Percentiles rank a stretch among this genome's conserved stretches.
These are phyloP conservation scores for Sialis lutaria DNA, from an alignment of 2,888 invertebrate genomes.

Conservation along the genomic window DNA sequence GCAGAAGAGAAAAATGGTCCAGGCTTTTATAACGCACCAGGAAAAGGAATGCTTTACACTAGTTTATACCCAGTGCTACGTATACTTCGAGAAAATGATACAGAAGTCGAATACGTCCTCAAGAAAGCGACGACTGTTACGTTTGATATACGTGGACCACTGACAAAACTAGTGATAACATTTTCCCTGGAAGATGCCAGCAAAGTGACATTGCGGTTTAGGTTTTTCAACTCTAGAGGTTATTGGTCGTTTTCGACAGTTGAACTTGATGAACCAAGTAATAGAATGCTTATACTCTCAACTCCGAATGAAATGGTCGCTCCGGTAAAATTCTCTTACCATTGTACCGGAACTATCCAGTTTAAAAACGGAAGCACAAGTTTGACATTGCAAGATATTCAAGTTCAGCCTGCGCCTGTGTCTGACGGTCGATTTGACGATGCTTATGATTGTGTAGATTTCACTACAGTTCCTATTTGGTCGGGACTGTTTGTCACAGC, in stretches of 20 bases:
- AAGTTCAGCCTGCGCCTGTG: constrained; percentile 27
- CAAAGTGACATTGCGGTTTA: constrained; percentile 20
- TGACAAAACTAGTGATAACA: constrained; percentile 18
- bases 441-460: constrained; percentile 53
- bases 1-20: constrained; percentile 1
- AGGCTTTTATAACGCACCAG: constrained; percentile 5
- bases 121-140: constrained; percentile 10
- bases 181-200: constrained; percentile 17
- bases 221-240: constrained; percentile 16
- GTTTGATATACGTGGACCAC: constrained; percentile 12
- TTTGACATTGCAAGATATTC: constrained; percentile 22
- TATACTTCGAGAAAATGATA: neutral
- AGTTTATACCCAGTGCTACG: neutral
- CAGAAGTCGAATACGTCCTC: constrained; percentile 13
- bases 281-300: constrained; percentile 15
- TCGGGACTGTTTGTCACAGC: constrained; percentile 48
- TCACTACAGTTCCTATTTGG: constrained; percentile 59
- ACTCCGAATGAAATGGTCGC: constrained; percentile 17
- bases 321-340: constrained; percentile 27
- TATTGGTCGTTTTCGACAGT: constrained; percentile 22
- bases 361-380: constrained; percentile 18
- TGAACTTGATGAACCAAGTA: constrained; percentile 13
- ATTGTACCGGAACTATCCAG: constrained; percentile 20
- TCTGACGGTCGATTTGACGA: constrained; percentile 27
- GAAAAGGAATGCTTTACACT: constrained; percentile 7